These are phyloP conservation scores for Brachyrhaphis roseni DNA, from an alignment of 2,797 vertebrate species.

Conservation along the genomic window DNA sequence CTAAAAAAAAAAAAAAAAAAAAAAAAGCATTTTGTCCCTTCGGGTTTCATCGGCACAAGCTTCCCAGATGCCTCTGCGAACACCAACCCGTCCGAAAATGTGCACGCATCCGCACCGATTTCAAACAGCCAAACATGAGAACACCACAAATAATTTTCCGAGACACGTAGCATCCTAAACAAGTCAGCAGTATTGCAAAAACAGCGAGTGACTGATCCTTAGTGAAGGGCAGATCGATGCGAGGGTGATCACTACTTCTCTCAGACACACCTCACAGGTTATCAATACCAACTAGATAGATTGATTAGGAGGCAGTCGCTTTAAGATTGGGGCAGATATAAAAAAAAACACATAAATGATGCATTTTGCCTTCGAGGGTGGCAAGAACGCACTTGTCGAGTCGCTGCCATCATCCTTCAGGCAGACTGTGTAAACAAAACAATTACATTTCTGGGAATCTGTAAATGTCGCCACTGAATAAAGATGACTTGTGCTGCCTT, in stretches of 20 bases:
- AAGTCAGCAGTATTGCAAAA: slow-evolving; percentile 24
- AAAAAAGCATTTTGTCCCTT: not conserved
- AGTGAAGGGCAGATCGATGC: slow-evolving; percentile 46
- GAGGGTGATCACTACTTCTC: slow-evolving; percentile 42
- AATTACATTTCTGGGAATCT: not conserved
- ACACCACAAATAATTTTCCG: slow-evolving; percentile 4
- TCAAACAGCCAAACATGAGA: not conserved
- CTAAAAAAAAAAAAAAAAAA: not conserved
- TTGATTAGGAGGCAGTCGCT: slow-evolving; percentile 38
- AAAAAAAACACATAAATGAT: slow-evolving; percentile 6
- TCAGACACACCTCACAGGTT: slow-evolving; percentile 40
- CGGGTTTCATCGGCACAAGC: not conserved
- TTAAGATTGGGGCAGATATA: slow-evolving; percentile 10
- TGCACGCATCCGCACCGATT: not conserved
- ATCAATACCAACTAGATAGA: slow-evolving; percentile 50
- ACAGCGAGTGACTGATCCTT: slow-evolving; percentile 32
- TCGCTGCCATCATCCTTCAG: not conserved
- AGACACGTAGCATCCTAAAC: slow-evolving; percentile 13
- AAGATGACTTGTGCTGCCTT: not conserved
- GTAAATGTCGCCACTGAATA: not conserved
- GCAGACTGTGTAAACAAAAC: not conserved
- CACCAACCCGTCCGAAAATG: not conserved
- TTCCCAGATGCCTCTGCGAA: not conserved
- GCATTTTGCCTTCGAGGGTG: not conserved
- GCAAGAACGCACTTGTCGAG: not conserved